Percentiles rank a stretch among this genome's conserved stretches.
These are phyloP conservation scores for Ceyx cyanopectus DNA, from an alignment of 2,113 vertebrate species.

Conservation along the genomic window DNA sequence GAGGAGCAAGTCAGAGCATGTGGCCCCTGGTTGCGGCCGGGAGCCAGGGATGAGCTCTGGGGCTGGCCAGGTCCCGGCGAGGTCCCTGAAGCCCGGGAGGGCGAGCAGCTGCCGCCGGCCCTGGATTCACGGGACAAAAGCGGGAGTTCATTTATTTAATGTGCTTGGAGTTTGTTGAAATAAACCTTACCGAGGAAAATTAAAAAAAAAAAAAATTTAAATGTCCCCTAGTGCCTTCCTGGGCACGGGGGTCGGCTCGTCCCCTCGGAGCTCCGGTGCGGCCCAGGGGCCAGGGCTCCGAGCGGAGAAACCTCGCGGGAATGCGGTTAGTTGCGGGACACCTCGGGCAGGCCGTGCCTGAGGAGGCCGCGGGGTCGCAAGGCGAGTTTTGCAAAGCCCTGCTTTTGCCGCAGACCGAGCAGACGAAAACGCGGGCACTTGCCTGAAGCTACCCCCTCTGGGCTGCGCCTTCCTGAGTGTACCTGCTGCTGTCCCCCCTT, in stretches of 20 bases:
- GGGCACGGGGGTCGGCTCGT: not conserved
- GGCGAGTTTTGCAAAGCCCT: not conserved
- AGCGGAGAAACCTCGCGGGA: not conserved
- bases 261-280: not conserved
- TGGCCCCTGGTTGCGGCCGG: not conserved
- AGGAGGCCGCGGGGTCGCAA: not conserved
- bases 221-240: not conserved
- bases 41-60: not conserved
- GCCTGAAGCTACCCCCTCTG: not conserved
- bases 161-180: not conserved
- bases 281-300: not conserved
- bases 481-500: not conserved
- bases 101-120: not conserved
- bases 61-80: not conserved
- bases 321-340: not conserved
- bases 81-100: not conserved
- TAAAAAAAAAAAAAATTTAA: no score
- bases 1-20: not conserved
- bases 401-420: not conserved
- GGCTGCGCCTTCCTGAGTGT: not conserved
- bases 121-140: rapidly evolving
- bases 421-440: not conserved
- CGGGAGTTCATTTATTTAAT: not conserved
- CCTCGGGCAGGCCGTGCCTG: not conserved
- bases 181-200: not conserved